These are phyloP conservation scores for Ochotona princeps DNA, from an alignment of 2,113 vertebrate genomes.

Conservation along the genomic window DNA sequence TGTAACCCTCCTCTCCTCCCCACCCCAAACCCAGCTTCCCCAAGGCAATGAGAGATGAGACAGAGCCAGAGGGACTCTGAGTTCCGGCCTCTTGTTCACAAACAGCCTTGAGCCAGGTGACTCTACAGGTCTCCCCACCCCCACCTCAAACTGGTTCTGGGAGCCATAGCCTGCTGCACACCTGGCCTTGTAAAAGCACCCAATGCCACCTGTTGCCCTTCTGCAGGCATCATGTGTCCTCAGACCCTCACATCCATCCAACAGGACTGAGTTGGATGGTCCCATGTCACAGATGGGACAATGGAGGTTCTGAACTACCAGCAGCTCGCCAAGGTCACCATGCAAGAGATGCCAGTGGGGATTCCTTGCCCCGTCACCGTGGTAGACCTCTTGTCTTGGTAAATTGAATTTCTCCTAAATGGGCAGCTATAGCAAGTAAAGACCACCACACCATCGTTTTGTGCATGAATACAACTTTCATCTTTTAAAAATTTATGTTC, in stretches of 20 bases:
- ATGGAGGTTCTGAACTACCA: fast-evolving
- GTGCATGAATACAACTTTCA: background rate
- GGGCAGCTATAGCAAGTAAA: background rate
- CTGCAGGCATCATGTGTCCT: background rate
- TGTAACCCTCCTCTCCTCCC: too few species aligned
- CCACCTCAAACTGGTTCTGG: background rate
- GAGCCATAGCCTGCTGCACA: background rate
- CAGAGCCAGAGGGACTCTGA: background rate
- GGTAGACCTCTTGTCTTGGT: background rate
- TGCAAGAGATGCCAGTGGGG: background rate
- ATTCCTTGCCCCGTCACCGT: background rate
- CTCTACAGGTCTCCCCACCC: fast-evolving
- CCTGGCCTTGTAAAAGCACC: background rate
- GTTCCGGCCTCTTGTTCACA: background rate
- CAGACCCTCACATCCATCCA: background rate
- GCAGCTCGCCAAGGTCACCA: background rate
- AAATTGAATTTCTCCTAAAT: background rate
- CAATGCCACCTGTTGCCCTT: background rate
- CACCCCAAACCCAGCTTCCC: background rate
- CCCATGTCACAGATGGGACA: background rate
- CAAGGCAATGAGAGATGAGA: too few species aligned
- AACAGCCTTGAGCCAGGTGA: background rate
- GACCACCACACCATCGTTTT: background rate
- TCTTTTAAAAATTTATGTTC: background rate
- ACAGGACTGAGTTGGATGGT: background rate